Conservation (phyloP, 2,888 invertebrate genomes). For the Sphecodes monilicornis region DNA sequence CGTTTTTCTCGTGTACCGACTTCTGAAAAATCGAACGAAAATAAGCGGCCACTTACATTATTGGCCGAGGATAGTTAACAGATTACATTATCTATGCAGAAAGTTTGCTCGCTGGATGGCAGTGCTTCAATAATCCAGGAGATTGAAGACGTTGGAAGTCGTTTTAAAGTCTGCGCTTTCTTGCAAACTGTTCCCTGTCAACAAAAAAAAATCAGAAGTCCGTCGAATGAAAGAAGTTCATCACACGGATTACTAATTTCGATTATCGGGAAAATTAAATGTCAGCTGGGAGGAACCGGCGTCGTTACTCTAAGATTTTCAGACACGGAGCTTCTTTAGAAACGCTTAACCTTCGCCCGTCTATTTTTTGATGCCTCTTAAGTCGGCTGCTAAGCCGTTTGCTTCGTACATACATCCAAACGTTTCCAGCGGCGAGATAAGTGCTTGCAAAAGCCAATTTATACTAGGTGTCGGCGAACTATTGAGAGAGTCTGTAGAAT, state of each 20-base stretch:
- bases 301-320: background rate
- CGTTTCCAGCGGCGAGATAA: constrained; percentile 8
- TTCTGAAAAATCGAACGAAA: background rate
- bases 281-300: background rate
- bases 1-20: too few species aligned
- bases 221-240: constrained; percentile 13
- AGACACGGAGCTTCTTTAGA: background rate
- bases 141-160: constrained; percentile 5
- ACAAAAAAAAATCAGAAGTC: background rate
- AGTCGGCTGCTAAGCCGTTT: background rate
- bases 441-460: background rate
- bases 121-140: background rate
- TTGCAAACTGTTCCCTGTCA: background rate
- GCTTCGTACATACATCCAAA: background rate
- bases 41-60: background rate
- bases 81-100: constrained; percentile 27
- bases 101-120: constrained; percentile 16
- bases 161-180: constrained; percentile 22
- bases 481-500: background rate
- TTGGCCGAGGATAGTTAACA: background rate
- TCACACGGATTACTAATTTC: constrained; percentile 1
- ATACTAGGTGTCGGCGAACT: background rate
- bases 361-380: constrained; percentile 8
- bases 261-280: constrained; percentile 10
- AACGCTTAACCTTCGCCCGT: background rate